Evolutionary conservation across 2,113 vertebrate genomes (phyloP), one percentile per base, ranked within the genome.

Genomic region (Cyanoliseus patagonus): DNA sequence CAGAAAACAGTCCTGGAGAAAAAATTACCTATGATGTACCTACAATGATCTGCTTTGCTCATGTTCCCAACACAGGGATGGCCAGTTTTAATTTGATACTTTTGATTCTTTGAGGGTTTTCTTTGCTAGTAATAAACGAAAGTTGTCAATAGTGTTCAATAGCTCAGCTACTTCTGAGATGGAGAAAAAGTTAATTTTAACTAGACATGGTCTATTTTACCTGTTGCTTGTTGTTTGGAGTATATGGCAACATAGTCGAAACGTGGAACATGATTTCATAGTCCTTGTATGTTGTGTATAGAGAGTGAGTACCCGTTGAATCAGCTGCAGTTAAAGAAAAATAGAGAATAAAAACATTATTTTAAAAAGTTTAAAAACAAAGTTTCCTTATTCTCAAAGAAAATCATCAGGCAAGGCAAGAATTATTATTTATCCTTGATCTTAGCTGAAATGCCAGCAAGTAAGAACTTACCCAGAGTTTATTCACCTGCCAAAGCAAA

Each of bases 231-330:
- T 99, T 99, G 98, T 99, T 99, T 62, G 99, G 99, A 51, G 99
- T 99, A 94, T 99, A 99, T 27, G 99, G 99, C 93, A 99, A 97
- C 98, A 99, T 98, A 62, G 99, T 99, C 19, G 99, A 99, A 83
- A 99, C 99, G 0, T 99, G 99, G 97, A 99, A 99, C 99, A 99
- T 99, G 84, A 99, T 98, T 98, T 99, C 99, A 88, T 99, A 99
- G 97, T 99, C 99, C 96, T 99, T 99, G 96, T 99, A 99, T 4
- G 99, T 98, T 52, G 99, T 99, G 86, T 99, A 99, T 11, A 99
- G 97, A 93, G 99, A 99, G 93, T 99, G 99, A 61, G 98, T 99
- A 82, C 99, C 99, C 1, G 99, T 99, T 85, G 99, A 99, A 98
- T 99, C 99, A 97, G 99, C 99, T 99, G 97, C 37, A 96, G 83